Evolutionary conservation across 2,113 vertebrate genomes (phyloP).

Genomic region (Tauraco erythrolophus): DNA sequence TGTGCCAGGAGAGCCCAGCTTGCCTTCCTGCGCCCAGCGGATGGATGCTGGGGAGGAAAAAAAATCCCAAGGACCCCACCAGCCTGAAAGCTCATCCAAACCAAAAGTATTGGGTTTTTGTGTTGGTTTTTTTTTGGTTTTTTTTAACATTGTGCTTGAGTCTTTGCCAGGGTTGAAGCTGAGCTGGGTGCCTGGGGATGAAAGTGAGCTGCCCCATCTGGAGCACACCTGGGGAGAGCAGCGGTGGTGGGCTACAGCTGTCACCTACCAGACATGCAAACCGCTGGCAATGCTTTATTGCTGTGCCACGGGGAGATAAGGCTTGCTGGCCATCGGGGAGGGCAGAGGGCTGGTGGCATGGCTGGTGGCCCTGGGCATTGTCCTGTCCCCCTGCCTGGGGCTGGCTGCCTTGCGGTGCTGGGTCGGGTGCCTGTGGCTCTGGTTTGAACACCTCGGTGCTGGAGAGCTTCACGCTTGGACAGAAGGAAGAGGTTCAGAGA

Average conservation of each 20-base stretch:
- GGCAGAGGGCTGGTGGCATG: background rate
- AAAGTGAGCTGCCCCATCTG: background rate
- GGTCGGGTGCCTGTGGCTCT: background rate
- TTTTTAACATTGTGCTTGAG: accelerated
- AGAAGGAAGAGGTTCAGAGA: background rate
- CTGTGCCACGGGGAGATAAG: background rate
- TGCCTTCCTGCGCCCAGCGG: accelerated
- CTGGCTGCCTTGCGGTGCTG: background rate
- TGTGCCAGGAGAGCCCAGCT: background rate
- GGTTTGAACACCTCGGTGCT: background rate
- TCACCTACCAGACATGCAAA: background rate
- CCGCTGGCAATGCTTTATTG: background rate
- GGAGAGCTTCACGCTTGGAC: background rate
- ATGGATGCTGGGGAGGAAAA: background rate
- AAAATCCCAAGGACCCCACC: background rate
- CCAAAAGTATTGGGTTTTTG: too few species aligned
- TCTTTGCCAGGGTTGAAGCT: background rate
- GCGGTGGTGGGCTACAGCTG: background rate
- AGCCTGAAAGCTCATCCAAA: background rate
- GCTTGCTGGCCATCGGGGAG: background rate
- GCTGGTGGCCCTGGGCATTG: accelerated
- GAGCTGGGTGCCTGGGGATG: background rate
- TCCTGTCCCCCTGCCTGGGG: background rate
- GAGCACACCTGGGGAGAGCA: background rate
- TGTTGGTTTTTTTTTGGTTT: background rate